Conservation (phyloP, 35 echinoderm and acorn worm species). For the Heliocidaris tuberculata region DNA sequence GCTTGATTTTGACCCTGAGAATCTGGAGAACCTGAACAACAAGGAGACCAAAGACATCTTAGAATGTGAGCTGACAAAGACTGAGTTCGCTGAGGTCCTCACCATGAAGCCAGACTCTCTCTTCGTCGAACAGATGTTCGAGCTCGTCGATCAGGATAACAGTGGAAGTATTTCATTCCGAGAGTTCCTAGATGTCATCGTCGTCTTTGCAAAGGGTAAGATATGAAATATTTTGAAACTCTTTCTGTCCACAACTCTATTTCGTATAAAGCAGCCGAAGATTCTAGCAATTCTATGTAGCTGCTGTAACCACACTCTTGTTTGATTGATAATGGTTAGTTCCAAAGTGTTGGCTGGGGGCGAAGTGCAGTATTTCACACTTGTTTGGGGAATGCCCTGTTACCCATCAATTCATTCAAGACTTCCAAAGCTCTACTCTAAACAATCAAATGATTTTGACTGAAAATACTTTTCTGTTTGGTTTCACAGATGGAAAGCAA, state of each 20-base stretch:
- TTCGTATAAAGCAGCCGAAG: no score
- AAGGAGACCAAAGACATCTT: conserved; percentile 83
- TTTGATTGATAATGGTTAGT: no score
- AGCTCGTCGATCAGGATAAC: conserved; percentile 91
- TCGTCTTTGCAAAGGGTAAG: conserved; percentile 96
- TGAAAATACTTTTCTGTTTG: no score
- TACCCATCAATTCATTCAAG: no score
- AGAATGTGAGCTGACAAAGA: conserved; percentile 89
- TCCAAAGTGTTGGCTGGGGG: no score
- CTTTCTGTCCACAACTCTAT: no score
- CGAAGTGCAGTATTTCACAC: no score
- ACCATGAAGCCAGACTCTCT: conserved; percentile 88
- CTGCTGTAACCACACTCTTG: no score
- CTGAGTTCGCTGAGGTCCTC: conserved; percentile 92
- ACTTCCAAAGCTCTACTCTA: no score
- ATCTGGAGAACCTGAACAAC: conserved; percentile 42
- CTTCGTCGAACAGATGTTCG: conserved; percentile 98
- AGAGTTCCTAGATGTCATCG: conserved; percentile 95
- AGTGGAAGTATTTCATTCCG: conserved; percentile 91
- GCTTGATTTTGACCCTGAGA: conserved; percentile 61
- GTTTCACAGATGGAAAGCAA: no score
- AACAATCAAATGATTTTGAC: neutral
- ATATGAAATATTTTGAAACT: neutral
- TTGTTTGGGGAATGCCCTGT: no score
- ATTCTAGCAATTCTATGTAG: no score